Base-by-base conservation (phyloP, 1,140 invertebrate species). In the Gonioctena quinquepunctata region DNA sequence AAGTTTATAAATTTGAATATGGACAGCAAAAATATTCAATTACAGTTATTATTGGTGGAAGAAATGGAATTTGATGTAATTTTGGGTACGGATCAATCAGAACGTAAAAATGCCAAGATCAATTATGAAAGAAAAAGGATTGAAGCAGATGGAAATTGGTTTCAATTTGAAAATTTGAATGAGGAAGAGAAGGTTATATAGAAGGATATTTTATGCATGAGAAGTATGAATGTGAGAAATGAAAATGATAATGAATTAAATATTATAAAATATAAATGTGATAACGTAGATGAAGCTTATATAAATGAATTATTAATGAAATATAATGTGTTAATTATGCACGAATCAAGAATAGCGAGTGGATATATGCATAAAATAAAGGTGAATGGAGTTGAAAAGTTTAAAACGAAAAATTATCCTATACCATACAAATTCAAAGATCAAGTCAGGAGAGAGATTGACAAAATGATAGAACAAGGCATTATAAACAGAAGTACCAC, bases 401-500 rank as follows among this genome's bases (percentile, higher is more conserved):
- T 59, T 0, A 59, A 59, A 25, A 11, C 22, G 5, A 59, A 59
- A 16, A 59, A 21, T 8, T 27, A 59, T 16, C 56, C 23, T 19
- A 59, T 59, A 11, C 56, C 56, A 19, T 59, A 59, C 13, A 59
- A 25, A n/a, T 1, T 11, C 22, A 42, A 63, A 26, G 54, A 66
- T 28, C 65, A 64, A 60, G 69, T 71, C 11, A 22, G 49, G 48
- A 23, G 28, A 70, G 65, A 60, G 6, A 22, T 68, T 22, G 16
- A 64, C 2, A 66, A 74, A 13, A 25, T 84, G 72, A 66, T 82
- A 13, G 50, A 74, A 23, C 71, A 76, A 6, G 76, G 76, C 2
- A 77, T 84, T 0, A 81, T 84, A 19, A 73, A 82, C 65, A 75
- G 78, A 59, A 79, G 76, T n/a, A 72, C 75, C 5, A 83, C 79